Base-by-base conservation (phyloP, 2,797 vertebrate genomes). In the Schizopygopsis malacanthus region DNA sequence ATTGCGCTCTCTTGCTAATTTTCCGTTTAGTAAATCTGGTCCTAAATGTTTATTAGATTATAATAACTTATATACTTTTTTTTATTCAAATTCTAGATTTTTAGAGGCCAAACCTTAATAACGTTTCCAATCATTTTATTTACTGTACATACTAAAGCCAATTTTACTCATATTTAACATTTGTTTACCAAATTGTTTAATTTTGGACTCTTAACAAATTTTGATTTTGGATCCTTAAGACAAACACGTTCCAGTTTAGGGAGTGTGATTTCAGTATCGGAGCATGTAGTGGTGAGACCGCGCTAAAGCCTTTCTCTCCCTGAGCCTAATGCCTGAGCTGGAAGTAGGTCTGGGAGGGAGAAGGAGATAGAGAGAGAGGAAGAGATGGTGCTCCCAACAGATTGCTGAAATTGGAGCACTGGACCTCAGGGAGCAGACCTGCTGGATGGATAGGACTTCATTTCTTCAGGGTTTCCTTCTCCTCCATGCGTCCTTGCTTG, bases 401-500 rank as follows among this genome's bases (percentile, higher is more conserved):
- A 91, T 65, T 82, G 81, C 83, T 73, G 65, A 89, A 92, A 91
- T 82, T 90, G 83, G 90, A 91, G 82, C 92, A 90, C 52, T 54
- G 73, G 86, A 80, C 90, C 89, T 88, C 33, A 52, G 92, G 90
- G 91, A 92, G 87, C 86, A 85, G 87, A 88, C 90, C 88, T 91
- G 90, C 89, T 84, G 90, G 89, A 88, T 87, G 76, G 83, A 84
- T 77, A 71, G 90, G 84, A 87, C 83, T n/a, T 52, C n/a, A 81
- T 88, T 84, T 89, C 88, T 90, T 88, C 88, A 90, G 89, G 89
- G 89, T 85, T 91, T 90, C 90, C 89, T 90, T 91, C 87, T 89
- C 91, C 90, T 92, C 90, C 52, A 88, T 88, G 86, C 50, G 87
- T 87, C 91, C 90, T 91, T 90, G 83, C 41, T 85, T 81, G 70